Evolutionary conservation across 2,888 invertebrate species (phyloP).

Genomic region (Scaptomyza caliginosa): DNA sequence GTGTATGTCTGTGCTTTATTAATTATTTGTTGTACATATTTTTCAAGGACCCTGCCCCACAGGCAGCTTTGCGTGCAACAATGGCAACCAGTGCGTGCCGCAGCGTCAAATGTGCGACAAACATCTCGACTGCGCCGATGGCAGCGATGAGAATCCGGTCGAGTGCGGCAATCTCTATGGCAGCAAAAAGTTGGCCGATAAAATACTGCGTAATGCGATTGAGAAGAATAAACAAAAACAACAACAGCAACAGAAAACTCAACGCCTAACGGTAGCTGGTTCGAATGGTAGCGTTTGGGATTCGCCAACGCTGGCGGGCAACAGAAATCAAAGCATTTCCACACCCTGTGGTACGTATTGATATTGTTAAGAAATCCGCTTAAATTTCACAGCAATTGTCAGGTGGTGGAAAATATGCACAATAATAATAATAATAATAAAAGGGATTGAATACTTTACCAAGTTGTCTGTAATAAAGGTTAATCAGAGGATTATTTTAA

Average conservation of each 20-base stretch:
- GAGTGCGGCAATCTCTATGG: conserved; percentile 84
- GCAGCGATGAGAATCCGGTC: conserved; percentile 85
- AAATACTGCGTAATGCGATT: conserved; percentile 81
- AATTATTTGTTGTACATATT: conserved; percentile 40
- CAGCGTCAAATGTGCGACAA: conserved; percentile 86
- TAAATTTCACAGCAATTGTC: not conserved
- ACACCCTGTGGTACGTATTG: conserved; percentile 55
- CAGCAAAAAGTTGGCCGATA: conserved; percentile 81
- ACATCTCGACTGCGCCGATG: conserved; percentile 84
- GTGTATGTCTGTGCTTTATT: conserved; percentile 21
- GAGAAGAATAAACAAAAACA: conserved; percentile 63
- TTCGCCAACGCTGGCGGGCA: conserved; percentile 30
- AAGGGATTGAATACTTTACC: not conserved
- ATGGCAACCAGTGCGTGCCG: conserved; percentile 85
- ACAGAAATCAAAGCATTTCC: conserved; percentile 37
- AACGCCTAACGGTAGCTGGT: conserved; percentile 22
- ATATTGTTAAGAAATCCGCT: conserved; percentile 3
- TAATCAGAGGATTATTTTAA: too few species aligned
- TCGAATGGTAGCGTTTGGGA: conserved; percentile 50
- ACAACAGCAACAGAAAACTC: conserved; percentile 33
- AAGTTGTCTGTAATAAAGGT: too few species aligned
- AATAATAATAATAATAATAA: not conserved
- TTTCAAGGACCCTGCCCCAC: conserved; percentile 85
- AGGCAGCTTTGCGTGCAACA: conserved; percentile 86
- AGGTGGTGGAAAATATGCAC: not conserved